A percentile compares a stretch with the other conserved stretches of the same genome.
phyloP scores from a whole-genome alignment of 2,888 invertebrate genomes.

The Norana najaformis region DNA sequence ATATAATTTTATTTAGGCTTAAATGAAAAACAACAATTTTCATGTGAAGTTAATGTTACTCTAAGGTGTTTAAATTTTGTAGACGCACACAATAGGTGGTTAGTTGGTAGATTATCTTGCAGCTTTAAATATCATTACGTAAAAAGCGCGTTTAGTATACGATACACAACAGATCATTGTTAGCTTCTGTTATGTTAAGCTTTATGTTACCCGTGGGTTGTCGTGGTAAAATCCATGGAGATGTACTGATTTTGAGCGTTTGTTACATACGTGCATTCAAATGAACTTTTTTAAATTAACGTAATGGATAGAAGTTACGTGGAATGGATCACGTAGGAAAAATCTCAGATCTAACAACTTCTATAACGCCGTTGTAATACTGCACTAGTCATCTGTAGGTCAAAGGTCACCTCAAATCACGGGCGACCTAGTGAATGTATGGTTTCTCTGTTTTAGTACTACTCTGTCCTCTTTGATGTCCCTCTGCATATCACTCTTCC shows the following conservation, averaged over 20 bases:
- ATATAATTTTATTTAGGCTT: no score
- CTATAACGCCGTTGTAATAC: background rate
- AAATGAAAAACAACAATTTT: no score
- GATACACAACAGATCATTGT: background rate
- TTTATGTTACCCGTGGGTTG: background rate
- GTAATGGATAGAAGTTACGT: background rate
- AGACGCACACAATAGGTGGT: background rate
- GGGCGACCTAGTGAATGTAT: no score
- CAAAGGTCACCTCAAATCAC: no score
- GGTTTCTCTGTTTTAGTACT: no score
- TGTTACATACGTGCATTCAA: background rate
- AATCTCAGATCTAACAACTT: background rate
- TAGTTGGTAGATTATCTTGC: no score
- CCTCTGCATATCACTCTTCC: no score
- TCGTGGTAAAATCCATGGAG: background rate
- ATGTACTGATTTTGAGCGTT: background rate
- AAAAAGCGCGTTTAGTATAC: background rate
- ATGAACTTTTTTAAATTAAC: background rate
- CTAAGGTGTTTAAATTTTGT: background rate
- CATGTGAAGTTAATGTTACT: no score
- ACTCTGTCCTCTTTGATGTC: no score
- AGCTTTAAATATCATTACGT: background rate
- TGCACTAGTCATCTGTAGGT: no score
- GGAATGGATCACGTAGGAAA: background rate
- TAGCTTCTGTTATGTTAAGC: background rate